Base-by-base conservation (phyloP, 2,113 vertebrate species). In the Porphyrio hochstetteri region DNA sequence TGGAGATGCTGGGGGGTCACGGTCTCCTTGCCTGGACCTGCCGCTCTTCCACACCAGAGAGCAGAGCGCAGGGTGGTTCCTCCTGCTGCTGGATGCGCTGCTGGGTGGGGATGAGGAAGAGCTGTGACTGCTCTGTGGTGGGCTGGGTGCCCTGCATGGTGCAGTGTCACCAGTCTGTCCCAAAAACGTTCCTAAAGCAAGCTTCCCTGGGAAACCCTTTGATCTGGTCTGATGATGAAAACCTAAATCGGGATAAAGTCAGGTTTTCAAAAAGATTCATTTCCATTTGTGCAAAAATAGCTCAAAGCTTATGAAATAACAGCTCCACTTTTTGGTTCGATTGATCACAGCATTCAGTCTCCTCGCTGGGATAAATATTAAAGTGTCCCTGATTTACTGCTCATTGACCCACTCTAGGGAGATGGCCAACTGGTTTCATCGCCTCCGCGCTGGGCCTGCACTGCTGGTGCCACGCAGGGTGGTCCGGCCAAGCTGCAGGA, bases 21-120 rank as follows among this genome's bases (percentile, higher is more conserved):
- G 0, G 27, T 28, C 35, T 78, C 72, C 56, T 46, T 83, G 50
- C 59, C 38, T 69, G 19, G 13, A 31, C 53, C 50, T 0, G 0
- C 29, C 0, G 3, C 24, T 81, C 77, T 81, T 67, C 59, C 59
- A 11, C 48, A 63, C 13, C 60, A 5, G 44, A 86, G 44, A 81
- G 55, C 8, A 68, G 44, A 64, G 42, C 52, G 7, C 38, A 40
- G 38, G 18, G 56, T 44, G 24, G 25, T 19, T 74, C 52, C n/a
- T 48, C 31, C 71, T 25, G 2, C 6, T 3, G 1, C 35, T 82
- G 65, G 52, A 52, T 38, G 24, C 5, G 23, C 59, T 7, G 6
- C 56, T 18, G 60, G 36, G 55, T 56, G 76, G 74, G 0, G 2
- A 52, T 1, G 4, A 65, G 40, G 50, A 74, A 8, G 36, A 84